phyloP scores from a whole-genome alignment of 2,797 vertebrate genomes.

The Danio choprae region DNA sequence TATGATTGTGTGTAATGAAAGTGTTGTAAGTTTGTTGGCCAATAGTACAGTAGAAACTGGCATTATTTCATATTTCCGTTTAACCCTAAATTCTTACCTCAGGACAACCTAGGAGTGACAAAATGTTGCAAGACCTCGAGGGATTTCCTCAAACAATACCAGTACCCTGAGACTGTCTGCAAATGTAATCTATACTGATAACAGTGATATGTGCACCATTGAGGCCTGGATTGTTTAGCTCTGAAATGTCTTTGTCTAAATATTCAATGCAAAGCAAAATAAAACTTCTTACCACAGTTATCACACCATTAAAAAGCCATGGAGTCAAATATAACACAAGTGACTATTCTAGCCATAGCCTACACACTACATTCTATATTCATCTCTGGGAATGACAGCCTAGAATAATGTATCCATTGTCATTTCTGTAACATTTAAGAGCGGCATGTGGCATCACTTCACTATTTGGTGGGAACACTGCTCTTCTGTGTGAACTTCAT shows the following conservation, averaged over 20 bases:
- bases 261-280: background rate
- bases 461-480: constrained; percentile 18
- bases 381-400: constrained; percentile 22
- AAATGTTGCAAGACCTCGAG: constrained; percentile 7
- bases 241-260: background rate
- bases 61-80: constrained; percentile 8
- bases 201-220: background rate
- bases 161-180: background rate
- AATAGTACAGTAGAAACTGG: constrained; percentile 29
- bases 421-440: constrained; percentile 21
- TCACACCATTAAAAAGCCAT: background rate
- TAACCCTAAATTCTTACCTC: constrained; percentile 4
- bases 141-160: constrained; percentile 33
- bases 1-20: background rate
- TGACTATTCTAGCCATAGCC: constrained; percentile 16
- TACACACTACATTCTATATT: constrained; percentile 49
- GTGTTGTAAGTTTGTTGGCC: background rate
- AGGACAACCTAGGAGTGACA: constrained; percentile 13
- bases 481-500: background rate
- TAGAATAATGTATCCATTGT: constrained; percentile 45
- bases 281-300: background rate
- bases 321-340: constrained; percentile 26
- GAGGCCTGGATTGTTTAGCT: constrained; percentile 1
- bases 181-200: constrained; percentile 31
- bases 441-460: background rate